Evolutionary conservation across 2,113 vertebrate species (phyloP).

Genomic region (Corythornis cristatus): DNA sequence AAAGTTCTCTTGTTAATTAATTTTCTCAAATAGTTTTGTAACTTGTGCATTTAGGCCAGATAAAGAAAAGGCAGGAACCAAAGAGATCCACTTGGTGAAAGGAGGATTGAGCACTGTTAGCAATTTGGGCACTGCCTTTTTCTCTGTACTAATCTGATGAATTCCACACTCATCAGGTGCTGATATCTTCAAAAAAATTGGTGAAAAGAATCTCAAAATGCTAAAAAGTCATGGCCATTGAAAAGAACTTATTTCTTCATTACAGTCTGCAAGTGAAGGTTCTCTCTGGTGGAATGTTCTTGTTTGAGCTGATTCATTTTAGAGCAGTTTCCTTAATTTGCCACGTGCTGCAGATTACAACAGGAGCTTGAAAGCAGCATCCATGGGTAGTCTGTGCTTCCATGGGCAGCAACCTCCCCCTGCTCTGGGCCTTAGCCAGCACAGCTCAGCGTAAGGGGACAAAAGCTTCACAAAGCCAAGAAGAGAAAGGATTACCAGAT

Average conservation of each 20-base stretch:
- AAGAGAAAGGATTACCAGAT: background rate
- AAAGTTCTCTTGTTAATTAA: background rate
- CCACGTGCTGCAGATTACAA: background rate
- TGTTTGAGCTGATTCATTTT: background rate
- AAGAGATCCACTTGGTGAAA: background rate
- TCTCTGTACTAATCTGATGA: background rate
- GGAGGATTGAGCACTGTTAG: background rate
- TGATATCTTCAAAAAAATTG: background rate
- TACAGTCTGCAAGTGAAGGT: background rate
- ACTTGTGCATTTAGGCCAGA: background rate
- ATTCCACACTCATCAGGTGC: background rate
- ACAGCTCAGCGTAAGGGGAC: background rate
- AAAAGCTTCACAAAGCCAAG: background rate
- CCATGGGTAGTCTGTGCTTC: background rate
- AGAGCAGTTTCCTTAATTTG: background rate
- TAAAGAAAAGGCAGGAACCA: background rate
- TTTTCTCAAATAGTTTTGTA: background rate
- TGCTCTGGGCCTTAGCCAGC: background rate
- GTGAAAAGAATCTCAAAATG: background rate
- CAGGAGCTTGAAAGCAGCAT: background rate
- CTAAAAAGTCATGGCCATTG: background rate
- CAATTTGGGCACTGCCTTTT: background rate
- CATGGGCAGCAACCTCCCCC: background rate
- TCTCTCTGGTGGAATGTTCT: background rate
- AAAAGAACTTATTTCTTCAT: background rate